A percentile compares a stretch with the other conserved stretches of the same genome.
phyloP scores from a whole-genome alignment of 2,797 vertebrate species.

The Rhyacichthys aspro region DNA sequence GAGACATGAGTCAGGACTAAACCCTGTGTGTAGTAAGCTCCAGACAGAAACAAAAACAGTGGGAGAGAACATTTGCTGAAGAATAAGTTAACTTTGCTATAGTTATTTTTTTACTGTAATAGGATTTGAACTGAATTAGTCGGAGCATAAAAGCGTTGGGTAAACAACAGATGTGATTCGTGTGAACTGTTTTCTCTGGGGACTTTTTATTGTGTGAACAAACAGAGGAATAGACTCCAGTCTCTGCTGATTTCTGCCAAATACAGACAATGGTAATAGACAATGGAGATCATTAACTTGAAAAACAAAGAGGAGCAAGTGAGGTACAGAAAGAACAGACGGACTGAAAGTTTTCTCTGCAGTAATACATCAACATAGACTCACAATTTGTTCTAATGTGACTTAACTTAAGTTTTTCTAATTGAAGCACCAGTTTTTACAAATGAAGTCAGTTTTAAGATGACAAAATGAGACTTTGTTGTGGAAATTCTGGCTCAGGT shows the following conservation, averaged over 20 bases:
- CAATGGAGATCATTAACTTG: constrained; percentile 16
- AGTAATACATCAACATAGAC: no score
- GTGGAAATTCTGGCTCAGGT: no score
- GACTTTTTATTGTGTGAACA: constrained; percentile 12
- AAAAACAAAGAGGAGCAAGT: no score
- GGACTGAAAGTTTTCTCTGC: no score
- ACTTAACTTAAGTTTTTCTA: no score
- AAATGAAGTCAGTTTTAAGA: no score
- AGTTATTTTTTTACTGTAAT: constrained; percentile 17
- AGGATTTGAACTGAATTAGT: constrained; percentile 34
- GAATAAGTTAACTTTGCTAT: constrained; percentile 34
- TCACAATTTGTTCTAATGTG: no score
- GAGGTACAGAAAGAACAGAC: no score
- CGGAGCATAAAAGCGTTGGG: constrained; percentile 11
- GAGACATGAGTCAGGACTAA: not conserved
- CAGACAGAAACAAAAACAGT: constrained; percentile 19
- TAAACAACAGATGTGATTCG: constrained; percentile 58
- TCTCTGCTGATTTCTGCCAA: constrained; percentile 16
- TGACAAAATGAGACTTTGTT: no score
- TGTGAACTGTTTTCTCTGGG: constrained; percentile 18
- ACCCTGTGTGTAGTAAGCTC: not conserved
- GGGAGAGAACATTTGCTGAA: constrained; percentile 28
- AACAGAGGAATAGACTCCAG: constrained; percentile 13
- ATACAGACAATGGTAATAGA: constrained; percentile 15
- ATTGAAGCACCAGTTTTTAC: no score